Percentiles rank a stretch among this genome's conserved stretches.
phyloP scores from a whole-genome alignment of 2,797 vertebrate species.

The Gallirallus australis region DNA sequence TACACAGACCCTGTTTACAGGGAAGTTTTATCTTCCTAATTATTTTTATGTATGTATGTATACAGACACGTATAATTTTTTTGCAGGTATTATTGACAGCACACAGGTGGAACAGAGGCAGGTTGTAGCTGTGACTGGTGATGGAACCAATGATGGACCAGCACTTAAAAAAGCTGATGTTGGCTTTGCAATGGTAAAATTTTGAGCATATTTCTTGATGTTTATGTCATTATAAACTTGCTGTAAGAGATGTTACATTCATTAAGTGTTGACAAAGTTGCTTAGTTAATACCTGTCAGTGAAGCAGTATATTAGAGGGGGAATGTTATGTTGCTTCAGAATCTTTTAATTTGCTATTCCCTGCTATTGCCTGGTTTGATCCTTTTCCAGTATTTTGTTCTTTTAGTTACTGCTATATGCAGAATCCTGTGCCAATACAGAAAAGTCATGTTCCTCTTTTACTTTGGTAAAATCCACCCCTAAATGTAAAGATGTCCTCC shows the following conservation, averaged over 20 bases:
- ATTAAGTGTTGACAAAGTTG: background rate
- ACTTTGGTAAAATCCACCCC: background rate
- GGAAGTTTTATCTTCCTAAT: background rate
- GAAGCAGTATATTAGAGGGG: background rate
- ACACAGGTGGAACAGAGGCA: slow-evolving; percentile 92
- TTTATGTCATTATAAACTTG: background rate
- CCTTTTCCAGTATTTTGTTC: background rate
- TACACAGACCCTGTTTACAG: background rate
- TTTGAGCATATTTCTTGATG: background rate
- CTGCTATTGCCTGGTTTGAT: background rate
- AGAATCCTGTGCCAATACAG: background rate
- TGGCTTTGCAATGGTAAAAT: slow-evolving; percentile 96
- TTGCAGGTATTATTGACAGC: slow-evolving; percentile 97
- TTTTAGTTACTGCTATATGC: background rate
- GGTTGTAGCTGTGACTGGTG: slow-evolving; percentile 97
- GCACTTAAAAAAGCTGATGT: slow-evolving; percentile 98
- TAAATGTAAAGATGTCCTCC: background rate
- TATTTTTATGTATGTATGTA: background rate
- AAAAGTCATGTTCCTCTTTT: background rate
- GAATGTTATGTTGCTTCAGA: background rate
- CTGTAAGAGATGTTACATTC: background rate
- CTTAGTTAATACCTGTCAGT: background rate
- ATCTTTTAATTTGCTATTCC: background rate
- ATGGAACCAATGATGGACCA: slow-evolving; percentile 97
- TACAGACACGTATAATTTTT: background rate